Conservation (phyloP, 2,113 vertebrate genomes). For the Paraplagusia blochii region DNA sequence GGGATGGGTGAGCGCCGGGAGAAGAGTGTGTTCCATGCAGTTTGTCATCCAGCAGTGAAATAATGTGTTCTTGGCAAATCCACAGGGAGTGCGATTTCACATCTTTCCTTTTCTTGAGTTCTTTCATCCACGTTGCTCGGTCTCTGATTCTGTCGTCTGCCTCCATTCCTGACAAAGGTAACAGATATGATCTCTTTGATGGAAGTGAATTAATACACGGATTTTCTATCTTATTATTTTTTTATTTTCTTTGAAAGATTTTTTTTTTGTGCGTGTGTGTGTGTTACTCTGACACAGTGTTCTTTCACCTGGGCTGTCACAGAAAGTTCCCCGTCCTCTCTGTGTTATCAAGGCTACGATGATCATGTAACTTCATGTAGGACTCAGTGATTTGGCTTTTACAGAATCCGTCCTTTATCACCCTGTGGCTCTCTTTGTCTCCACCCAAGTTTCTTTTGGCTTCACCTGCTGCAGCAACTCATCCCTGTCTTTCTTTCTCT, state of each 20-base stretch:
- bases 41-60: conserved; percentile 18
- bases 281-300: conserved; percentile 23
- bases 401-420: conserved; percentile 16
- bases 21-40: conserved; percentile 27
- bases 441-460: too few relatives aligned
- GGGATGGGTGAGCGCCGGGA: too few relatives aligned
- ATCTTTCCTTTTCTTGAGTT: conserved; percentile 10
- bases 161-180: conserved; percentile 18
- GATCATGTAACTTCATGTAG: conserved; percentile 16
- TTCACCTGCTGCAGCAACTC: too few relatives aligned
- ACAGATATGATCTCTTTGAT: conserved; percentile 39
- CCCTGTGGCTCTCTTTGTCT: conserved; percentile 7
- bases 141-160: conserved; percentile 19
- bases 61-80: conserved; percentile 19
- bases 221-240: conserved; percentile 42
- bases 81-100: conserved; percentile 8
- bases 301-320: conserved; percentile 13
- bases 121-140: conserved; percentile 18
- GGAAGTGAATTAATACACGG: conserved; percentile 27
- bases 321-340: conserved; percentile 13
- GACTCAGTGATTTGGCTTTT: conserved; percentile 24
- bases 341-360: conserved; percentile 13
- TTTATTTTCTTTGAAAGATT: conserved; percentile 13
- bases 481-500: too few relatives aligned
- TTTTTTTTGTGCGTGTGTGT: too few relatives aligned